These are phyloP conservation scores for Ursus arctos DNA, from an alignment of 2,113 vertebrate genomes.

Conservation along the genomic window DNA sequence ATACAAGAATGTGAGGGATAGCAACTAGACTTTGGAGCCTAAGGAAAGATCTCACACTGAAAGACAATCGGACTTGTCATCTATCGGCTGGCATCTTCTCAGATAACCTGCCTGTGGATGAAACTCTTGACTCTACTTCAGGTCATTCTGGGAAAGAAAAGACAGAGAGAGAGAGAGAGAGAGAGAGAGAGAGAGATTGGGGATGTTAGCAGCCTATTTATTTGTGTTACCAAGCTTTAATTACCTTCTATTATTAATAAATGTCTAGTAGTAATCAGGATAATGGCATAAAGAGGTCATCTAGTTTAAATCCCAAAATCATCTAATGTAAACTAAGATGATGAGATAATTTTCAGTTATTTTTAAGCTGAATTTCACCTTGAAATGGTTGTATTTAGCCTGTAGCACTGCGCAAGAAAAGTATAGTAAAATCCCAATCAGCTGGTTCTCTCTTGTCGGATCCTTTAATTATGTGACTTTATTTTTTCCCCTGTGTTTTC, in stretches of 20 bases:
- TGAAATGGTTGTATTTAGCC: neutral
- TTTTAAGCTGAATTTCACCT: neutral
- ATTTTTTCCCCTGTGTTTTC: neutral
- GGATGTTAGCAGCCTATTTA: neutral
- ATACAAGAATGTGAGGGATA: neutral
- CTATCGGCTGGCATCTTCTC: neutral
- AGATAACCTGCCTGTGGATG: neutral
- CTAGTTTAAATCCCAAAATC: neutral
- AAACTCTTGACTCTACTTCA: neutral
- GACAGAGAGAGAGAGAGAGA: neutral
- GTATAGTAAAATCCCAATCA: neutral
- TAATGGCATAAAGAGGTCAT: neutral
- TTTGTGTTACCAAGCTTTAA: neutral
- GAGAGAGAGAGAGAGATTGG: neutral
- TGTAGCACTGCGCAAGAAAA: neutral
- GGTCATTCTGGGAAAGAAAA: neutral
- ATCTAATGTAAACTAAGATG: neutral
- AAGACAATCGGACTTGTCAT: neutral
- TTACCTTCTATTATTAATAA: slow-evolving; percentile 18
- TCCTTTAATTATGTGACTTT: neutral
- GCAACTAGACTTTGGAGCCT: neutral
- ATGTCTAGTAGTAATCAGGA: neutral
- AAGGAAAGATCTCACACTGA: neutral
- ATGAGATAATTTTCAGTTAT: neutral
- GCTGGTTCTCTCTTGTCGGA: neutral